Base-by-base conservation (phyloP, 2,888 invertebrate genomes). In the Epistrophe eligans region DNA sequence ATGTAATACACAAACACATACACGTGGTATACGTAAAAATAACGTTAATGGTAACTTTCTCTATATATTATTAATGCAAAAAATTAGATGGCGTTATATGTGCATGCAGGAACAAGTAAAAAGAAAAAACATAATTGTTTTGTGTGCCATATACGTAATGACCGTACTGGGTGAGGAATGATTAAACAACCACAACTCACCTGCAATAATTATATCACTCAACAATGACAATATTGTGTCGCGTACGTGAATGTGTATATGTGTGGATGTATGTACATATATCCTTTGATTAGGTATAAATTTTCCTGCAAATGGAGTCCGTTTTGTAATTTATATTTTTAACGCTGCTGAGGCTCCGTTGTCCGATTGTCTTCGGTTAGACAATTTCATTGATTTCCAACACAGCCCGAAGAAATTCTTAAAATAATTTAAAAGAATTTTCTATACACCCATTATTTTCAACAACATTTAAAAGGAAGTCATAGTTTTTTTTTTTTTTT, bases 291-390 rank as follows among this genome's bases (percentile, higher is more conserved):
- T 52, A 50, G 73, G 62, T 70, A 57, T 58, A 74, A 85, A 79
- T 77, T 85, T 81, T 70, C 74, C 71, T 74, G 82, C 85, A 85
- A 85, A 85, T 85, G 82, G 84, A 81, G 72, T 81, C 84, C 64
- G 67, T 67, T 80, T 35, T 62, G 40, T 64, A 79, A 72, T 79
- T 74, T 80, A 76, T 84, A 76, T 84, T 76, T 82, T 72, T 24
- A 72, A 77, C 72, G 15, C 35, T 52, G 19, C n/a, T 24, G 24
- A 24, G 24, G 24, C 67, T 50, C 32, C 70, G 38, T 35, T 67
- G 24, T 11, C 52, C 73, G 62, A 84, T 57, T 80, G 71, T 66
- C 76, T 58, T 73, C 66, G 52, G 50, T 28, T n/a, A 67, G 58
- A 73, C 43, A 66, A 77, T 73, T 77, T 73, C 67, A 72, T 40